Evolutionary conservation across 2,888 invertebrate species (phyloP).

Genomic region (Antheraea yamamai): DNA sequence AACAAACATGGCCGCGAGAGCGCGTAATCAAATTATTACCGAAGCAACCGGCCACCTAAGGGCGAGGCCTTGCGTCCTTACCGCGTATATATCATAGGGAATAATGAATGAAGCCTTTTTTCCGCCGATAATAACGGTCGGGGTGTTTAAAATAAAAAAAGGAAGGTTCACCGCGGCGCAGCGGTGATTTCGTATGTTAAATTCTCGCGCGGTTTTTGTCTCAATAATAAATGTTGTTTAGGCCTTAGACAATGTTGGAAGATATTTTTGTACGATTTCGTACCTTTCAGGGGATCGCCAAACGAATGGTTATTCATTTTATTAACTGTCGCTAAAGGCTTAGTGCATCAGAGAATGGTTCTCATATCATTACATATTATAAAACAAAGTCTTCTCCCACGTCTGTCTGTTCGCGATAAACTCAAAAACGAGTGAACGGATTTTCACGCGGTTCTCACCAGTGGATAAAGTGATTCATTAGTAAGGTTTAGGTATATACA

Average conservation of each 20-base stretch:
- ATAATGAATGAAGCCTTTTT: constrained; percentile 40
- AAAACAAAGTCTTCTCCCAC: too few species aligned
- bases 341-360: too few species aligned
- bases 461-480: too few species aligned
- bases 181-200: neutral
- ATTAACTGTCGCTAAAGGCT: neutral
- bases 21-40: constrained; percentile 63
- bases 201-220: constrained; percentile 20
- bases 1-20: constrained; percentile 51
- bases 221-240: constrained; percentile 30
- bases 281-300: neutral
- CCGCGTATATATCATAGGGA: constrained; percentile 38
- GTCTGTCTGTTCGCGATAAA: too few species aligned
- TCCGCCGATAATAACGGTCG: constrained; percentile 34
- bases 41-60: constrained; percentile 50
- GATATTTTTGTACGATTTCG: neutral
- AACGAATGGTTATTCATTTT: neutral
- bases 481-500: too few species aligned
- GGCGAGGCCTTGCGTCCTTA: constrained; percentile 45
- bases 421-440: too few species aligned
- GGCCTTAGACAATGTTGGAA: constrained; percentile 41
- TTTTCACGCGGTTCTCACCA: too few species aligned
- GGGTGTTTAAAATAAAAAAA: constrained; percentile 31
- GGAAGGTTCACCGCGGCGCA: constrained; percentile 19
- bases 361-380: too few species aligned